Conservation (phyloP, 1,140 invertebrate genomes). For the Ganaspis sp. region DNA sequence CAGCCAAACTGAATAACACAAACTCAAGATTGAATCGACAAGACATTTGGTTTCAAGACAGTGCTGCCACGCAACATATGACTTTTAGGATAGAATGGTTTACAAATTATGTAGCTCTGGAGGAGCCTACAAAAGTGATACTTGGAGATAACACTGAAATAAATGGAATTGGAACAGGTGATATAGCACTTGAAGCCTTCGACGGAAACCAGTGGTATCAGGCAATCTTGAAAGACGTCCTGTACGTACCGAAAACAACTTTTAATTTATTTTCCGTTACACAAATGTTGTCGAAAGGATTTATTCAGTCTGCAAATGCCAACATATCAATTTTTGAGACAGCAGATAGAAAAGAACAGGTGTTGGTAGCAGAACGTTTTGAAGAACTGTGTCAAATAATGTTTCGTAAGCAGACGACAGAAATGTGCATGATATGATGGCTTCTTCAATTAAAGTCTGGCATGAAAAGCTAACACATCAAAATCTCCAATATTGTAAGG, state of each 20-base stretch:
- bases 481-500: conserved; percentile 55
- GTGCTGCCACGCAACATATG: conserved; percentile 52
- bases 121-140: conserved; percentile 35
- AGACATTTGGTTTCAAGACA: conserved; percentile 46
- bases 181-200: conserved; percentile 48
- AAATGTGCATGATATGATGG: conserved; percentile 45
- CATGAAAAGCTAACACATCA: conserved; percentile 62
- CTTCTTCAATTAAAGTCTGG: conserved; percentile 40
- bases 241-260: conserved; percentile 52
- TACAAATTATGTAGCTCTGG: conserved; percentile 29
- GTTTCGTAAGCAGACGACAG: conserved; percentile 45
- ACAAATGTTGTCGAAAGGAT: conserved; percentile 51
- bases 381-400: conserved; percentile 55
- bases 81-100: conserved; percentile 44
- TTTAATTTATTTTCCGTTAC: conserved; percentile 57
- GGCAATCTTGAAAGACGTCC: conserved; percentile 48
- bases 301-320: conserved; percentile 40
- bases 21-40: conserved; percentile 21
- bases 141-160: conserved; percentile 50
- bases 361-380: conserved; percentile 38
- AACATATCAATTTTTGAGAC: conserved; percentile 41
- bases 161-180: conserved; percentile 45
- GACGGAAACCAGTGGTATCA: conserved; percentile 48
- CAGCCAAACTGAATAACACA: conserved; percentile 35
- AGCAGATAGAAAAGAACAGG: conserved; percentile 36